Percentiles rank a stretch among this genome's conserved stretches.
Evolutionary conservation across 37 sponge, comb jelly and placozoan species (phyloP).

Genomic region (Chondrosia reniformis): DNA sequence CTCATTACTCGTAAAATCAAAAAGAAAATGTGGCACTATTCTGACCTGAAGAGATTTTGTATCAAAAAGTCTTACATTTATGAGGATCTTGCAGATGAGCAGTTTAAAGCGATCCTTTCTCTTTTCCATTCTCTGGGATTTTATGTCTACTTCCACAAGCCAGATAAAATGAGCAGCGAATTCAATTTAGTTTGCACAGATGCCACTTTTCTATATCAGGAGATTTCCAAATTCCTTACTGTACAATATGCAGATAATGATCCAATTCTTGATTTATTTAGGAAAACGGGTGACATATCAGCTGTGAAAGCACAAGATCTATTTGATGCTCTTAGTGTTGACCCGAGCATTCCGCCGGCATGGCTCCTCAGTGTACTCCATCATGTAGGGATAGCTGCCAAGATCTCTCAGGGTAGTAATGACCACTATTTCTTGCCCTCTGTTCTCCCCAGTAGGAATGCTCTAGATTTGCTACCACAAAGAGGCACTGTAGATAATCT

Average conservation of each 20-base stretch:
- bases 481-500: too few species aligned
- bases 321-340: not conserved
- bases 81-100: not conserved
- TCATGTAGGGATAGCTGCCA: slow-evolving; percentile 7
- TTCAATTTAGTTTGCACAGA: slow-evolving; percentile 19
- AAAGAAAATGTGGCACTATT: not conserved
- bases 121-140: slow-evolving; percentile 1
- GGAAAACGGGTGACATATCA: too few species aligned
- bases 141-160: slow-evolving; percentile 1
- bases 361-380: slow-evolving; percentile 1
- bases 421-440: slow-evolving; percentile 1
- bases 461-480: too few species aligned
- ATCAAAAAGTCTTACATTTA: not conserved
- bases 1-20: not conserved
- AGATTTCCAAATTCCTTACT: slow-evolving; percentile 5
- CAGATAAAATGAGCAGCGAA: not conserved
- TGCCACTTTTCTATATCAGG: not conserved
- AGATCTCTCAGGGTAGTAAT: too few species aligned
- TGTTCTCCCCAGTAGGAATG: too few species aligned
- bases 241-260: not conserved
- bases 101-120: not conserved
- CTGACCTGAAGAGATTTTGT: not conserved
- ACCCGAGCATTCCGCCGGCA: not conserved
- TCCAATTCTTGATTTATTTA: too few species aligned
- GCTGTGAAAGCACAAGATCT: too few species aligned